Evolutionary conservation across 2,797 vertebrate species (phyloP), one percentile per base, ranked within the genome.

Genomic region (Kryptopterus vitreolus): DNA sequence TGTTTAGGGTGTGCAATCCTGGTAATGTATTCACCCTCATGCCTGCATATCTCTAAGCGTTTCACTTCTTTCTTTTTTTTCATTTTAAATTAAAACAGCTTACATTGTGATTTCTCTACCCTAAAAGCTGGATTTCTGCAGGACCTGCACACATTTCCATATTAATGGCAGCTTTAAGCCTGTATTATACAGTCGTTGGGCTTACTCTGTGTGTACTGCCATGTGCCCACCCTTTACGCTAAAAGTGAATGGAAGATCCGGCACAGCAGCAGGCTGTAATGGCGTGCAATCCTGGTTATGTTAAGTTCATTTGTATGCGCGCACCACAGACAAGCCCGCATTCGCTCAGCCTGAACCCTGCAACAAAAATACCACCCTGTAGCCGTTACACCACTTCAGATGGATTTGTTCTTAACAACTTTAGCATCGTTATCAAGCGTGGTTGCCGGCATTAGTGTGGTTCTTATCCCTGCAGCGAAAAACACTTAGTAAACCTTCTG

Each of bases 281-380:
- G 50, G 50, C 10, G 9, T 72, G 69, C 26, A 53, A 29, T 72
- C 11, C 29, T 33, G 29, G 18, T 72, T 53, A 72, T 72, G 69
- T 72, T 72, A 9, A 55, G 50, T 72, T 72, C 50, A 72, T 72
- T 72, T 72, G 48, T 72, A 72, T 72, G 69, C 18, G 22, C 48
- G 33, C 31, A 53, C 50, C 69, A 55, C 48, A 33, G 12, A 72
- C 50, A n/a, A 53, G 69, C 16, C n/a, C 69, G 22, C 69, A 55
- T 72, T 72, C 69, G 18, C 29, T 72, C 26, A 53, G 50, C 50
- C 29, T 3, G 9, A 33, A 11, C 69, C 26, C 29, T 12, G 0
- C 29, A 55, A 72, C 48, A 72, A 35, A 72, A 72, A 55, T n/a
- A 72, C 46, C 10, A 55, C 48, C 50, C 5, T 72, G 68, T 52